Evolutionary conservation across 2,888 invertebrate species (phyloP).

Genomic region (Drosophila nigricruria): DNA sequence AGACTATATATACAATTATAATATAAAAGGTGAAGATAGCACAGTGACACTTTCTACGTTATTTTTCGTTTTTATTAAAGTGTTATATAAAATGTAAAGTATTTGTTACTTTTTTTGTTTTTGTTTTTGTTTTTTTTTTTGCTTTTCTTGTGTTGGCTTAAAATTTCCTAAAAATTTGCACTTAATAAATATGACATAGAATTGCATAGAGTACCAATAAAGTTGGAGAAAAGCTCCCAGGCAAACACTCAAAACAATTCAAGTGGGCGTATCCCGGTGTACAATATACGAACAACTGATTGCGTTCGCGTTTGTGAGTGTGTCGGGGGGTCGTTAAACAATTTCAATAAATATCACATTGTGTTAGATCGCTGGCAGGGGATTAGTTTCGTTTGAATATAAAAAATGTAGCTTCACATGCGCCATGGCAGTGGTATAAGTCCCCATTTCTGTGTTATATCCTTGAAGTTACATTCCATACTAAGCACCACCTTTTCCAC

Average conservation of each 20-base stretch:
- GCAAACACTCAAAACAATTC: constrained; percentile 67
- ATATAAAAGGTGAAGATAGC: constrained; percentile 15
- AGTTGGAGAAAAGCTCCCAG: constrained; percentile 54
- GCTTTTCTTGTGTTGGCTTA: constrained; percentile 27
- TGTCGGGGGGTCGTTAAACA: constrained; percentile 54
- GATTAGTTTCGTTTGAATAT: not conserved
- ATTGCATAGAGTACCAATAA: constrained; percentile 57
- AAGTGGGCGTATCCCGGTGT: constrained; percentile 67
- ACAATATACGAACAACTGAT: constrained; percentile 3
- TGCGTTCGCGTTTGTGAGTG: constrained; percentile 11
- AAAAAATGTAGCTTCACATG: constrained; percentile 52
- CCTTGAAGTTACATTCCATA: constrained; percentile 79
- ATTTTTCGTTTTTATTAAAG: constrained; percentile 48
- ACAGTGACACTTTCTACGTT: constrained; percentile 17
- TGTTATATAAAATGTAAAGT: constrained; percentile 58
- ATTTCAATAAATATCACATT: constrained; percentile 79
- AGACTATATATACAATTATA: not conserved
- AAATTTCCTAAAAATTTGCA: constrained; percentile 61
- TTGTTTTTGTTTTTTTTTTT: not conserved
- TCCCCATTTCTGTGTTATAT: constrained; percentile 84
- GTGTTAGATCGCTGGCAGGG: constrained; percentile 68
- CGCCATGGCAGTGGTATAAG: constrained; percentile 84
- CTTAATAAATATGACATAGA: constrained; percentile 77
- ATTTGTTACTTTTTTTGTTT: constrained; percentile 21
- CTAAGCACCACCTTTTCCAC: constrained; percentile 76